Conservation (phyloP, 2,113 vertebrate genomes). For the Oxygymnocypris stewartii region DNA sequence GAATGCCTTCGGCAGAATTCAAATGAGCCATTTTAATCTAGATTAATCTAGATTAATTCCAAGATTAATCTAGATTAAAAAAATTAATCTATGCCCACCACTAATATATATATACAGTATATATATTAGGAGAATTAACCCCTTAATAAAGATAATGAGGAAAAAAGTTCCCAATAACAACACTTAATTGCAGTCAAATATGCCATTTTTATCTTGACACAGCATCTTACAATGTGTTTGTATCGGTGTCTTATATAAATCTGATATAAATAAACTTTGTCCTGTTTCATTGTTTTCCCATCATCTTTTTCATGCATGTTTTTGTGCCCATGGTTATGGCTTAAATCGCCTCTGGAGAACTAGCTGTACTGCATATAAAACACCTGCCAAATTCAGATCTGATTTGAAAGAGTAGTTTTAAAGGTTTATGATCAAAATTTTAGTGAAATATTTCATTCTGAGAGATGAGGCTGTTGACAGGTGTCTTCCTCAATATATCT, state of each 20-base stretch:
- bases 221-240: neutral
- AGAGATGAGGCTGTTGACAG: constrained; percentile 44
- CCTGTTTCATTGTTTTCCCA: neutral
- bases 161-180: neutral
- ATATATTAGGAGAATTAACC: too few species aligned
- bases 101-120: too few species aligned
- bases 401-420: constrained; percentile 40
- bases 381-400: constrained; percentile 4
- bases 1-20: too few species aligned
- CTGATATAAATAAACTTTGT: neutral
- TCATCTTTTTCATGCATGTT: constrained; percentile 6
- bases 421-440: constrained; percentile 43
- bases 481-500: constrained; percentile 49
- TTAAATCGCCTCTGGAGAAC: constrained; percentile 16
- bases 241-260: neutral
- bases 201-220: neutral
- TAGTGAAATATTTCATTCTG: constrained; percentile 31
- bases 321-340: neutral
- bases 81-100: too few species aligned
- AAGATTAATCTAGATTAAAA: too few species aligned
- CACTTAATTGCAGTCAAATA: neutral
- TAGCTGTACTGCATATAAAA: neutral
- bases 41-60: too few species aligned
- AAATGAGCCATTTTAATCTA: too few species aligned
- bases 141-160: neutral